These are phyloP conservation scores for Panthera tigris DNA, from an alignment of 2,113 vertebrate genomes.

Conservation along the genomic window DNA sequence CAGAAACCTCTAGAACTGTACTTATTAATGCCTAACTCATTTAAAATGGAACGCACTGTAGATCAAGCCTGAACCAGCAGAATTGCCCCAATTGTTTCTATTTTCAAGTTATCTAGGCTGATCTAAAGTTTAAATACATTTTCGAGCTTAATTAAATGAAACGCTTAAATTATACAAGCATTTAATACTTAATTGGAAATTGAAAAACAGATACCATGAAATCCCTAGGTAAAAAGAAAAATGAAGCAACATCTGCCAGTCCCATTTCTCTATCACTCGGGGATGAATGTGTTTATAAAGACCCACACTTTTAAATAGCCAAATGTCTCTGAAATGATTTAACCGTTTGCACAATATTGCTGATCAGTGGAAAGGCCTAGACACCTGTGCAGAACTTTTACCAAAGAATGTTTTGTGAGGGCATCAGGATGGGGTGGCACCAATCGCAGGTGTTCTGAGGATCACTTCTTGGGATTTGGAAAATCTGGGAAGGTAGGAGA, in stretches of 20 bases:
- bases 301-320: conserved; percentile 55
- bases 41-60: neutral
- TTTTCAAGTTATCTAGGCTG: conserved; percentile 66
- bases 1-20: neutral
- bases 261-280: conserved; percentile 55
- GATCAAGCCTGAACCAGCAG: conserved; percentile 25
- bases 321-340: conserved; percentile 48
- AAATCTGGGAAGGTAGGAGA: neutral
- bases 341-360: neutral
- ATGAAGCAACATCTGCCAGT: conserved; percentile 67
- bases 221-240: conserved; percentile 73
- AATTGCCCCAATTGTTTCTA: conserved; percentile 22
- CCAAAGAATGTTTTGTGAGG: neutral
- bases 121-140: conserved; percentile 73
- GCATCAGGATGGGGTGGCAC: neutral
- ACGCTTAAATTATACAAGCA: conserved; percentile 68
- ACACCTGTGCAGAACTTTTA: neutral
- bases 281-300: conserved; percentile 55
- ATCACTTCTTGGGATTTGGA: neutral
- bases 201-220: conserved; percentile 71
- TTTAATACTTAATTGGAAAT: conserved; percentile 72
- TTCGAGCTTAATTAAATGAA: conserved; percentile 72
- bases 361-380: neutral
- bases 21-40: neutral
- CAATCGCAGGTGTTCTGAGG: accelerated